phyloP scores from a whole-genome alignment of 2,797 vertebrate species.

The Podarcis siculus region DNA sequence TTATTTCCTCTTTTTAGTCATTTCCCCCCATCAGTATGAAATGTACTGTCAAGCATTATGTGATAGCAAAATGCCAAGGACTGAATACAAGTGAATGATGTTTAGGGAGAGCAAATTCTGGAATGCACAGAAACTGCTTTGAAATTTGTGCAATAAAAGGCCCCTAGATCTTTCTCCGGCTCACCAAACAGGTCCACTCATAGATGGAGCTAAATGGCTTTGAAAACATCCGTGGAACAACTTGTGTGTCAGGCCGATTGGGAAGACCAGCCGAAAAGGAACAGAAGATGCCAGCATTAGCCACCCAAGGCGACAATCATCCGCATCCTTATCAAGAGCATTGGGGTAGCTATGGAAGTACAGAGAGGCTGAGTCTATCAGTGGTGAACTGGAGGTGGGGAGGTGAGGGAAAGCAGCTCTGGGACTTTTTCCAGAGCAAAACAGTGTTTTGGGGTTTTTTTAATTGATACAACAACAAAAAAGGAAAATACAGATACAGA shows the following conservation, averaged over 20 bases:
- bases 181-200: neutral
- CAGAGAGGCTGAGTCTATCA: no score
- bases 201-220: neutral
- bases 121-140: neutral
- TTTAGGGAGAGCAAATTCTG: neutral
- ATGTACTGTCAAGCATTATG: neutral
- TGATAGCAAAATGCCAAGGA: neutral
- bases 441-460: no score
- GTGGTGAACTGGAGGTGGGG: no score
- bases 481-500: no score
- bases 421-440: no score
- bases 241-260: neutral
- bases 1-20: neutral
- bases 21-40: neutral
- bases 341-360: no score
- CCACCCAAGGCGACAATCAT: no score
- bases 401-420: no score
- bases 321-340: no score
- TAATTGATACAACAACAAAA: no score
- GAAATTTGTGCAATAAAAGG: neutral
- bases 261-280: no score
- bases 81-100: neutral
- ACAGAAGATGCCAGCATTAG: neutral
- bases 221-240: neutral
- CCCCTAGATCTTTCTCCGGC: neutral